These are phyloP conservation scores for Lepas anatifera DNA, from an alignment of 2,888 invertebrate species.

Conservation along the genomic window DNA sequence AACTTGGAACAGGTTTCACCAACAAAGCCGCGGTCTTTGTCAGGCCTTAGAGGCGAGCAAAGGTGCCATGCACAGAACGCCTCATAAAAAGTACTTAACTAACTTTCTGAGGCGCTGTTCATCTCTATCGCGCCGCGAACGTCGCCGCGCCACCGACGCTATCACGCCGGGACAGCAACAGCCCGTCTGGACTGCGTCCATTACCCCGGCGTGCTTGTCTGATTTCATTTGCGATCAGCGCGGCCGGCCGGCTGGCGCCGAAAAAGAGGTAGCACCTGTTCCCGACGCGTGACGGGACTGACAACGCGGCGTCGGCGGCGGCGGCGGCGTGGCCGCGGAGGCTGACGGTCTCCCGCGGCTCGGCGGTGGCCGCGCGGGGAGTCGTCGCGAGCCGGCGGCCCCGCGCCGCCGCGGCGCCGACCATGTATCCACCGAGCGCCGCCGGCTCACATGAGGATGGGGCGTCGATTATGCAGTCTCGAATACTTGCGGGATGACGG, in stretches of 20 bases:
- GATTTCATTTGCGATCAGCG: background rate
- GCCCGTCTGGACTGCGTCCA: background rate
- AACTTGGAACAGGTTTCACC: no score
- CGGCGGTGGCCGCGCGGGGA: background rate
- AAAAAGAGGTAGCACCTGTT: background rate
- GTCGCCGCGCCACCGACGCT: no score
- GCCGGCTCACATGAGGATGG: background rate
- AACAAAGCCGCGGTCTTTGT: no score
- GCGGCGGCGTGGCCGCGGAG: no score
- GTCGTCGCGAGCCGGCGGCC: background rate
- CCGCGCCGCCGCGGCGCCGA: background rate
- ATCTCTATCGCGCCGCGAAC: no score
- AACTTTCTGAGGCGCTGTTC: no score
- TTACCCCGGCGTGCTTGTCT: background rate
- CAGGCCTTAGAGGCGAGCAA: no score
- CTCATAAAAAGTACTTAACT: no score
- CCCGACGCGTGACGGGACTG: background rate
- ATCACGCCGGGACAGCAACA: no score
- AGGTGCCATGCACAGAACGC: no score
- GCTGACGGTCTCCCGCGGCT: background rate
- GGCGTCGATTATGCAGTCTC: no score
- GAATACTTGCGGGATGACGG: no score
- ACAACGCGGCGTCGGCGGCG: background rate
- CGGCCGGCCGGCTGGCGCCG: background rate
- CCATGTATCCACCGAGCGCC: background rate